phyloP scores from a whole-genome alignment of 2,888 invertebrate species.

The Apeira syringaria region DNA sequence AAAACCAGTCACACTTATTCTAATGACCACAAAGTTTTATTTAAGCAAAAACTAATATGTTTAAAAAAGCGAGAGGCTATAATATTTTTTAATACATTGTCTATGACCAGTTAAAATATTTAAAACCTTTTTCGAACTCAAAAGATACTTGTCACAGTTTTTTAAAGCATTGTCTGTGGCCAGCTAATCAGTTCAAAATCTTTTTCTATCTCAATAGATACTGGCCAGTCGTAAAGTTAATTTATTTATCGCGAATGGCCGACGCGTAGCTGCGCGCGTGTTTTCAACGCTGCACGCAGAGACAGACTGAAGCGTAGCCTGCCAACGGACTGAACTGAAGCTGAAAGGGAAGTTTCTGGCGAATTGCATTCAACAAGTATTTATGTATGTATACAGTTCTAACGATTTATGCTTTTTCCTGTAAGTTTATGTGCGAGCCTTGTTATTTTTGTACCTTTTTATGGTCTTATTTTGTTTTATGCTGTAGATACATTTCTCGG shows the following conservation, averaged over 20 bases:
- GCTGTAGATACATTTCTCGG: too few relatives aligned
- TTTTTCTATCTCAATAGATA: background rate
- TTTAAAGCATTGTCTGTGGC: background rate
- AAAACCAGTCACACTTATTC: background rate
- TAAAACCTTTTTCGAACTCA: background rate
- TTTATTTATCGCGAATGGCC: slow-evolving; percentile 15
- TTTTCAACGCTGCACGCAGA: slow-evolving; percentile 8
- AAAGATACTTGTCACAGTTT: slow-evolving; percentile 7
- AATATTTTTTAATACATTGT: background rate
- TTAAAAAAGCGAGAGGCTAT: slow-evolving; percentile 1
- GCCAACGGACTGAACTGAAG: slow-evolving; percentile 45
- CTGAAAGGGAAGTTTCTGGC: slow-evolving; percentile 31
- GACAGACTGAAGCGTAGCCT: slow-evolving; percentile 42
- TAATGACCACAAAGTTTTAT: background rate
- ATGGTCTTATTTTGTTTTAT: too few relatives aligned
- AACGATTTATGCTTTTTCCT: background rate
- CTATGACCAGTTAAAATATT: background rate
- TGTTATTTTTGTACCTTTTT: too few relatives aligned
- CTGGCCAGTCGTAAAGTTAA: slow-evolving; percentile 18
- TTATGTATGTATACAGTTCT: slow-evolving; percentile 25
- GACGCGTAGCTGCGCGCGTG: slow-evolving; percentile 33
- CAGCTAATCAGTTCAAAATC: background rate
- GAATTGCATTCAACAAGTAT: slow-evolving; percentile 57
- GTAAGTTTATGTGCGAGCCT: too few relatives aligned
- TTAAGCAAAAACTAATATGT: too few relatives aligned